These are phyloP conservation scores for Cephalotes varians DNA, from an alignment of 2,888 invertebrate species.

Conservation along the genomic window DNA sequence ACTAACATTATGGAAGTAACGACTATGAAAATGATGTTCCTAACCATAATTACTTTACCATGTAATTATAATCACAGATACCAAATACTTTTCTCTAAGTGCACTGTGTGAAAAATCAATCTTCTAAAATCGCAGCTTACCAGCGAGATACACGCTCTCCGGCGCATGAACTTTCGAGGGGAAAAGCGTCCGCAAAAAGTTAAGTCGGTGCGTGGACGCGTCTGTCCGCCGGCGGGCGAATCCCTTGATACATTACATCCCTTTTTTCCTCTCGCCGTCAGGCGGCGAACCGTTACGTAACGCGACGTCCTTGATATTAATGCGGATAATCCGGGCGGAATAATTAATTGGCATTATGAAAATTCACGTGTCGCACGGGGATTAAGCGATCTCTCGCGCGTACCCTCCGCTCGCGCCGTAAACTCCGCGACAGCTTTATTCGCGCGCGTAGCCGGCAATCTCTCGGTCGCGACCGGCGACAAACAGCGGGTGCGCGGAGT, in stretches of 20 bases:
- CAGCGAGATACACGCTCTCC: not conserved
- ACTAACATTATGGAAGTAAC: too few species aligned
- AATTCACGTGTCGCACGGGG: constrained; percentile 56
- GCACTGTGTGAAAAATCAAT: not conserved
- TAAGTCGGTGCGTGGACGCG: constrained; percentile 28
- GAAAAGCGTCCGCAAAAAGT: not conserved
- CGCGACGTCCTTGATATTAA: constrained; percentile 40
- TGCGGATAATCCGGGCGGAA: constrained; percentile 48
- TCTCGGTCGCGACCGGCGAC: constrained; percentile 18
- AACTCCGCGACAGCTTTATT: constrained; percentile 45
- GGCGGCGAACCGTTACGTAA: constrained; percentile 35
- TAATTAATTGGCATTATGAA: constrained; percentile 52
- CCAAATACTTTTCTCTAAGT: too few species aligned
- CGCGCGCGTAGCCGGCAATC: constrained; percentile 17
- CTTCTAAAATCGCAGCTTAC: not conserved
- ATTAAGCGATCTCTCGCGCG: constrained; percentile 31
- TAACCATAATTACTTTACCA: too few species aligned
- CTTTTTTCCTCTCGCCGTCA: not conserved
- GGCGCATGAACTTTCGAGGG: not conserved
- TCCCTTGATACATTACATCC: constrained; percentile 38
- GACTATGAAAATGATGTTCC: too few species aligned
- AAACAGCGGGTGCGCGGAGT: constrained; percentile 11
- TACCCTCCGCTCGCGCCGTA: constrained; percentile 1
- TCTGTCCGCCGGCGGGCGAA: constrained; percentile 11
- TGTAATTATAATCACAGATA: too few species aligned